Base-by-base conservation (phyloP, 1,140 invertebrate species). In the Drosophila nigrodunni region DNA sequence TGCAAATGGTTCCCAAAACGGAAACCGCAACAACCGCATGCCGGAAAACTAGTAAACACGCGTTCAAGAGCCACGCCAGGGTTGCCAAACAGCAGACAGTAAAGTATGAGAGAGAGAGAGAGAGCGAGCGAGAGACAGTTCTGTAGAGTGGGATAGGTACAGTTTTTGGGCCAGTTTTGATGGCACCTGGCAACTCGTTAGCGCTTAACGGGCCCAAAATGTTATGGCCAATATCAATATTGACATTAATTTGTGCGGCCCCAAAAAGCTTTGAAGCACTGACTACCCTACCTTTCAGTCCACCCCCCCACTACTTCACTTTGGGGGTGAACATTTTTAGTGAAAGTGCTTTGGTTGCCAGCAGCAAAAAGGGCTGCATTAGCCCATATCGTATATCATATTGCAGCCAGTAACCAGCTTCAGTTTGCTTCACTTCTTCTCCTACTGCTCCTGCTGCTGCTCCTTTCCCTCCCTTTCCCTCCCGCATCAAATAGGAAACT, bases 351-450 rank as follows among this genome's bases (percentile, higher is more conserved):
- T 58, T 65, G 39, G 35, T 35, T 60, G 64, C 44, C 41, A 39
- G 21, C 65, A 39, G 37, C n/a, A 30, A 47, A 76, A 70, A 69
- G 54, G 52, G 44, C 52, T 64, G 30, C 46, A 60, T 77, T 78
- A 81, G 50, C 43, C 80, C 80, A 78, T 82, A 82, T 82, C 80
- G 71, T 82, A 83, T 79, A 83, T 79, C 80, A 82, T 82, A 66
- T 62, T 74, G 66, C 69, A 57, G 65, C 47, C 57, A 25, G 58
- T 58, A 21, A 18, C 55, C 55, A 15, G 43, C 13, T 15, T 11
- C 6, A 46, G n/a, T 30, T 4, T 4, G 43, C 13, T 15, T 11
- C 6, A 46, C 2, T 30, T 4, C 25, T 30, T 30, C 25, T 30
- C 43, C 18, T 10, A 2, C 9, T 7, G 5, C 46, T 21, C 1